These are phyloP conservation scores for Nylanderia fulva DNA, from an alignment of 1,140 invertebrate genomes.

Conservation along the genomic window DNA sequence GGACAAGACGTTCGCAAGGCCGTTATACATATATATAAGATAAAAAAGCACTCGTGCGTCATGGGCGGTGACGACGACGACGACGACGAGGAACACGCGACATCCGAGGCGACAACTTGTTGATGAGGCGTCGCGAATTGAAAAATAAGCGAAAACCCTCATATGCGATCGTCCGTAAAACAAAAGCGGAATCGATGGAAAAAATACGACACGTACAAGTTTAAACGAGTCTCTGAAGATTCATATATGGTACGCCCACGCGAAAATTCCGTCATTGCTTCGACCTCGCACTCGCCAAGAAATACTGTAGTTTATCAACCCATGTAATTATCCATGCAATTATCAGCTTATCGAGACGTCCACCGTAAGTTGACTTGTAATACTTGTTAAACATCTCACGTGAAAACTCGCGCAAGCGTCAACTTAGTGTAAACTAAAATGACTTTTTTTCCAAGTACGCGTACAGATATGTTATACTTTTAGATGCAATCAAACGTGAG, in stretches of 20 bases:
- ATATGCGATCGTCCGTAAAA: neutral
- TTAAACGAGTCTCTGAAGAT: neutral
- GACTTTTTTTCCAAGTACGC: no score
- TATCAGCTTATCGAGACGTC: neutral
- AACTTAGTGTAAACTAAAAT: no score
- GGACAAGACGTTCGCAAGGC: neutral
- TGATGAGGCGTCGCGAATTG: neutral
- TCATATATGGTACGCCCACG: constrained; percentile 45
- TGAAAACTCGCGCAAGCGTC: neutral
- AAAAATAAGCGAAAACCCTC: neutral
- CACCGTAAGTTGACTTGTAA: neutral
- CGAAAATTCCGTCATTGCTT: constrained; percentile 42
- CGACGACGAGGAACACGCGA: neutral
- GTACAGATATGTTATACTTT: no score
- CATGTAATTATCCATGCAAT: neutral
- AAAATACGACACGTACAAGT: neutral
- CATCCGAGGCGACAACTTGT: constrained; percentile 24
- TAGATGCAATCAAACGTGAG: no score
- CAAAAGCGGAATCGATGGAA: neutral
- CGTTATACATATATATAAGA: neutral
- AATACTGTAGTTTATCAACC: neutral
- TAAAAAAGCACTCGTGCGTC: neutral
- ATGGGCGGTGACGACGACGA: neutral
- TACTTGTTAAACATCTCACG: neutral
- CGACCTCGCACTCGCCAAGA: neutral